phyloP scores from a whole-genome alignment of 1,140 invertebrate species.

The Drosophila parabipectinata region DNA sequence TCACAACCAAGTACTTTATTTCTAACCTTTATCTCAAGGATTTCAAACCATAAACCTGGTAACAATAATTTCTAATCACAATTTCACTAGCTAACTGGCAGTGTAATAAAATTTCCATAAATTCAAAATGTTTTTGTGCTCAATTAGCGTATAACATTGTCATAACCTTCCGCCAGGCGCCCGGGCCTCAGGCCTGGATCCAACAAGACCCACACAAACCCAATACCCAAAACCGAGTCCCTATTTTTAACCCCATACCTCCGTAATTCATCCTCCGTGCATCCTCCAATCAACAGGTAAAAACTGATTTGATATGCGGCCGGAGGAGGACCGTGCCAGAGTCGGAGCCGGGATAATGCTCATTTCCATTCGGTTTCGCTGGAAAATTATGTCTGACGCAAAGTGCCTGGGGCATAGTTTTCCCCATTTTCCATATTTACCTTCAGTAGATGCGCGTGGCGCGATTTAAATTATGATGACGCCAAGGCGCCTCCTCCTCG shows the following conservation, averaged over 20 bases:
- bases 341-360: constrained; percentile 45
- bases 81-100: not conserved
- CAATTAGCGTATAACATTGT: constrained; percentile 77
- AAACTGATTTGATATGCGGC: constrained; percentile 69
- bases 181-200: constrained; percentile 19
- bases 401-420: constrained; percentile 62
- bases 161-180: constrained; percentile 61
- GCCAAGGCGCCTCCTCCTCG: constrained; percentile 44
- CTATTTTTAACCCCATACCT: constrained; percentile 2
- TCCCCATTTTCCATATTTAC: constrained; percentile 60
- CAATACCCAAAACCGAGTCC: not conserved
- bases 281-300: constrained; percentile 68
- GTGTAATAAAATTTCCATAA: constrained; percentile 60
- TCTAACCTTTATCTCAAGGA: too few relatives aligned
- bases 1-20: too few relatives aligned
- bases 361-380: constrained; percentile 71
- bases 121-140: constrained; percentile 69
- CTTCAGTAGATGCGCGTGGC: constrained; percentile 55
- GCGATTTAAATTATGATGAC: constrained; percentile 78
- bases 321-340: constrained; percentile 13
- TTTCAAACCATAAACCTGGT: not conserved
- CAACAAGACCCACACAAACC: constrained; percentile 1
- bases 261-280: constrained; percentile 7
- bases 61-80: not conserved
- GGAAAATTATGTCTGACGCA: constrained; percentile 71